Base-by-base conservation (phyloP, 1,140 invertebrate genomes). In the Caerostris extrusa region DNA sequence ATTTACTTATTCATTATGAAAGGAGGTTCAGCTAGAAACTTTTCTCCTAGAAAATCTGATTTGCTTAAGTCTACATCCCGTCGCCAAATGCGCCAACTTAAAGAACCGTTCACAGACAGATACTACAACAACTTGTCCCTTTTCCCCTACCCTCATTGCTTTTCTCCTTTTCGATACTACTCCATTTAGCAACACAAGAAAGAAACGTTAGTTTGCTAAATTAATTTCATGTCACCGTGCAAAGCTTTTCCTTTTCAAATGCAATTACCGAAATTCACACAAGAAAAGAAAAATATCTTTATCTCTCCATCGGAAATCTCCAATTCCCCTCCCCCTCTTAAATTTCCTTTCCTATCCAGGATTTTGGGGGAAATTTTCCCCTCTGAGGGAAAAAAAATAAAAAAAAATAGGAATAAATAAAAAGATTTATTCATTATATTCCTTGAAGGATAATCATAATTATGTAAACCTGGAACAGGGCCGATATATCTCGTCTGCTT, bases 361-460 rank as follows among this genome's bases (percentile, higher is more conserved):
- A 53, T 64, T 60, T 17, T 53, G 10, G 34, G 60, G 17, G 14
- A 69, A 69, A 69, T n/a, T 50, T 53, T 60, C 7, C 5, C 10
- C 34, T 50, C 71, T 50, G 34, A 77, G 61, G 85, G 82, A 17
- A 17, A 50, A 87, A 10, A 34, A 67, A n/a, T 3, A 60, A 58
- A 58, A 60, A 61, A 5, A 87, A 61, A 34, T 19, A 64, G 7
- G 71, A 60, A 61, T n/a, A 87, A 61, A 61, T 53, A 64, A 64
- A 64, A 64, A 34, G 60, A 64, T 34, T 87, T 87, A 89, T 89
- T 64, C 61, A 89, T 89, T 90, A 90, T 81, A 67, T n/a, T 56
- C 69, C 89, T 7, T 58, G 67, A 90, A 90, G 89, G 89, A 90
- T 90, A 90, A 90, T 90, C 89, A 90, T 90, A 90, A 90, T 90